Percentiles rank a stretch among this genome's conserved stretches.
phyloP scores from a whole-genome alignment of 2,113 vertebrate genomes.

The Xyliphius kryptos region DNA sequence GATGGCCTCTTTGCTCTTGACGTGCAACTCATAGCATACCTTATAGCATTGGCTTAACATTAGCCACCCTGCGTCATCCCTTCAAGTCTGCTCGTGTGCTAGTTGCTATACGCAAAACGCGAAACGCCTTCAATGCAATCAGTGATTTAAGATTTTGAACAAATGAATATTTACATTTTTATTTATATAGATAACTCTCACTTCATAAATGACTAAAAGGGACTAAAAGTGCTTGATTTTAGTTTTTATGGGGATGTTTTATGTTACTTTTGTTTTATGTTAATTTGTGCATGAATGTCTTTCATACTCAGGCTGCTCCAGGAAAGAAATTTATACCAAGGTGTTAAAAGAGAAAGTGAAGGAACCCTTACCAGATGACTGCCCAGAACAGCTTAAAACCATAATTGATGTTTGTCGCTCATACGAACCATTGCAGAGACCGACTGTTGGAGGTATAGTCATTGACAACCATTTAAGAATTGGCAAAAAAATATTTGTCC shows the following conservation, averaged over 20 bases:
- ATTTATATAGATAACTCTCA: neutral
- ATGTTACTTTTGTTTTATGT: neutral
- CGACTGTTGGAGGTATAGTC: neutral
- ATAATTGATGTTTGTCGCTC: neutral
- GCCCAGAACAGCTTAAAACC: neutral
- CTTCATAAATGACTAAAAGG: neutral
- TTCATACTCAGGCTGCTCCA: neutral
- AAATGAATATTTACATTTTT: neutral
- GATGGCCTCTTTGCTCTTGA: no score
- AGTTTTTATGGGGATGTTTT: neutral
- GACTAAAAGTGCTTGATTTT: neutral
- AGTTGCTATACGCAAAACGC: no score
- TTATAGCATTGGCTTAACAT: no score
- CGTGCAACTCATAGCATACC: no score
- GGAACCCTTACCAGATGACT: neutral
- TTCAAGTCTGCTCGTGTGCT: no score
- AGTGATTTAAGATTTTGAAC: neutral
- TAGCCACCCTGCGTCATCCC: no score
- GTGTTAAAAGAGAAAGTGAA: neutral
- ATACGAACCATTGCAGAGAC: neutral
- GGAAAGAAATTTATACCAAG: neutral
- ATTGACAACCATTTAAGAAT: neutral
- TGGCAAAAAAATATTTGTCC: no score
- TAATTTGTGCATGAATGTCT: neutral
- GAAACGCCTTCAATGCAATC: no score